Evolutionary conservation across 2,797 vertebrate species (phyloP), one percentile per base, ranked within the genome.

Genomic region (Sylvilagus floridanus): DNA sequence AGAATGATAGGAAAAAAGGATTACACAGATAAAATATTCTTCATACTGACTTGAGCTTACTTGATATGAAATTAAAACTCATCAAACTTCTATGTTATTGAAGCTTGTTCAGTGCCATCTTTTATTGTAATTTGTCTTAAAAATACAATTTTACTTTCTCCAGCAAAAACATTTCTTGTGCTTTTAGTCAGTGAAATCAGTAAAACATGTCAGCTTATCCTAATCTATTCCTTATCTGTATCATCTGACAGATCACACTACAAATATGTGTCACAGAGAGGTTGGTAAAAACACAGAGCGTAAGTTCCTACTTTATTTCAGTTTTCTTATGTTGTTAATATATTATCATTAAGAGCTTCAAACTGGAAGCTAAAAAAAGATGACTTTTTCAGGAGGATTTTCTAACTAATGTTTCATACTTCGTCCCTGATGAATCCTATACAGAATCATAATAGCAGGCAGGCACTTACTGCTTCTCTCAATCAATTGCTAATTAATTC

Each of bases 401-500:
- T 91, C 12, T 21, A 97, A 97, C 54, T 97, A 97, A 50, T 32
- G 81, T 97, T 97, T 97, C 81, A 96, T 62, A 96, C 37, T 42
- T 90, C 84, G 85, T 97, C 95, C 94, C 96, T 91, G 92, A 96
- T 97, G 97, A 97, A 88, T 94, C 87, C 22, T 94, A 76, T 83
- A 97, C 88, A 97, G 94, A 98, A 97, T 97, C 89, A 97, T 98
- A 98, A 90, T 68, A 97, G 84, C 85, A 97, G 98, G 97, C 97
- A 97, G 96, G 89, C 97, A 96, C 98, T 98, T 97, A 97, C 97
- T 97, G 92, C 75, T 96, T 90, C 81, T 97, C 94, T 97, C 97
- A 98, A 97, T 98, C 97, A 98, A 97, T 98, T 98, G 94, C 94
- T 98, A 98, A 98, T 98, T 98, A 98, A 98, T 96, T 98, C 96